These are phyloP conservation scores for Megaceryle alcyon DNA, from an alignment of 2,797 vertebrate genomes.

Conservation along the genomic window DNA sequence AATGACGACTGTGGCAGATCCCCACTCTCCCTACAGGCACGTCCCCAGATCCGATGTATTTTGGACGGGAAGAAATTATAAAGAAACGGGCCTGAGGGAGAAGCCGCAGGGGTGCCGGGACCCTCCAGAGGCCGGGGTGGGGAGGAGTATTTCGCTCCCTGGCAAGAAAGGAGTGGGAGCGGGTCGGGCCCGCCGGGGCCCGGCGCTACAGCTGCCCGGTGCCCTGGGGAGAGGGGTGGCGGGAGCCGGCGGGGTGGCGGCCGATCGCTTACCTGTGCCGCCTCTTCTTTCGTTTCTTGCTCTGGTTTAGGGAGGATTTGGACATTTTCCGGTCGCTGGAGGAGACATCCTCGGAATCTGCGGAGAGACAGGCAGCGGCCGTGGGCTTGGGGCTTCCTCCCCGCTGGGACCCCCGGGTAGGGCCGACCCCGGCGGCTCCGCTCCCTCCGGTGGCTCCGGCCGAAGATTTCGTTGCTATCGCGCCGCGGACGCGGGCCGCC, in stretches of 20 bases:
- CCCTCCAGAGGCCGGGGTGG: background rate
- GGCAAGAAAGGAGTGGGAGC: background rate
- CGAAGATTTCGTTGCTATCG: conserved; percentile 41
- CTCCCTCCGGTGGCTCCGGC: background rate
- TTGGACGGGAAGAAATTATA: background rate
- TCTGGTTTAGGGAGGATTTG: conserved; percentile 92
- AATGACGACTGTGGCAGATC: background rate
- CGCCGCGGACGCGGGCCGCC: background rate
- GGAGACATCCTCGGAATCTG: conserved; percentile 97
- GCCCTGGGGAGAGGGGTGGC: background rate
- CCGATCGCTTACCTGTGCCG: conserved; percentile 88
- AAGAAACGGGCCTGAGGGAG: background rate
- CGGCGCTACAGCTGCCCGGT: background rate
- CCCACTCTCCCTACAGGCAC: background rate
- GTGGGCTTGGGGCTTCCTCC: background rate
- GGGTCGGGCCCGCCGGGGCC: background rate
- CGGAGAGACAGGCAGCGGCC: conserved; percentile 41
- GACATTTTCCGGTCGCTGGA: conserved; percentile 93
- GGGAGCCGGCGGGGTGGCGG: background rate
- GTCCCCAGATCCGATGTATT: background rate
- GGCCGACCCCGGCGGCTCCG: background rate
- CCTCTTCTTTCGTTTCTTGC: conserved; percentile 98
- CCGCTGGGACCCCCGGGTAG: background rate
- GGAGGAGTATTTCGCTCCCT: background rate
- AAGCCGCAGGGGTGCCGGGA: background rate